These are phyloP conservation scores for Cerceris ruficornis DNA, from an alignment of 2,888 invertebrate genomes.

Conservation along the genomic window DNA sequence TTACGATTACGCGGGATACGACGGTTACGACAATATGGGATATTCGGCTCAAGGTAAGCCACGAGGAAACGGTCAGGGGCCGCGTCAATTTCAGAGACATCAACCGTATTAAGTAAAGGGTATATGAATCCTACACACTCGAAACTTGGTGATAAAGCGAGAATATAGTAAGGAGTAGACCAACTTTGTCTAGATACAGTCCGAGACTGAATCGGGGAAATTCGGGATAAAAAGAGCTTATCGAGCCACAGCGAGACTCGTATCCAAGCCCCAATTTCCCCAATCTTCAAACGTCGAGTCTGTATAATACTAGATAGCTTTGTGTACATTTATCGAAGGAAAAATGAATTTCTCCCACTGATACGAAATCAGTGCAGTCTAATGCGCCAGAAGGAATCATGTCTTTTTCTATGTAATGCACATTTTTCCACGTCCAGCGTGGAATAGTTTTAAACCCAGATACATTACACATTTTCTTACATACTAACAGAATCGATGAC, in stretches of 20 bases:
- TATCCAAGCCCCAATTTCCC: slow-evolving; percentile 43
- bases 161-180: slow-evolving; percentile 67
- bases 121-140: slow-evolving; percentile 49
- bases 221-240: slow-evolving; percentile 44
- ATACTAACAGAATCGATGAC: slow-evolving; percentile 21
- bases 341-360: slow-evolving; percentile 44
- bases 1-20: slow-evolving; percentile 80
- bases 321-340: slow-evolving; percentile 56
- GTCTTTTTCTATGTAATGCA: slow-evolving; percentile 48
- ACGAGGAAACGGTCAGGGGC: slow-evolving; percentile 79
- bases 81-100: slow-evolving; percentile 81
- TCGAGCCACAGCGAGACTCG: slow-evolving; percentile 16
- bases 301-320: slow-evolving; percentile 60
- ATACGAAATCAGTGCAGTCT: slow-evolving; percentile 41
- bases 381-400: slow-evolving; percentile 40
- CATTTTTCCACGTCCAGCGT: slow-evolving; percentile 43
- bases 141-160: slow-evolving; percentile 68
- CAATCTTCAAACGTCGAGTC: slow-evolving; percentile 53
- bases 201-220: slow-evolving; percentile 56
- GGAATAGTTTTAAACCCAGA: slow-evolving; percentile 26
- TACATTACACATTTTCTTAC: slow-evolving; percentile 28
- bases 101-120: slow-evolving; percentile 78
- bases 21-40: slow-evolving; percentile 79
- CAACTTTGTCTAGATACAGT: slow-evolving; percentile 56
- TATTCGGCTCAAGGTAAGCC: slow-evolving; percentile 77